Base-by-base conservation (phyloP, 2,797 vertebrate species). In the Chromobotia macracanthus region DNA sequence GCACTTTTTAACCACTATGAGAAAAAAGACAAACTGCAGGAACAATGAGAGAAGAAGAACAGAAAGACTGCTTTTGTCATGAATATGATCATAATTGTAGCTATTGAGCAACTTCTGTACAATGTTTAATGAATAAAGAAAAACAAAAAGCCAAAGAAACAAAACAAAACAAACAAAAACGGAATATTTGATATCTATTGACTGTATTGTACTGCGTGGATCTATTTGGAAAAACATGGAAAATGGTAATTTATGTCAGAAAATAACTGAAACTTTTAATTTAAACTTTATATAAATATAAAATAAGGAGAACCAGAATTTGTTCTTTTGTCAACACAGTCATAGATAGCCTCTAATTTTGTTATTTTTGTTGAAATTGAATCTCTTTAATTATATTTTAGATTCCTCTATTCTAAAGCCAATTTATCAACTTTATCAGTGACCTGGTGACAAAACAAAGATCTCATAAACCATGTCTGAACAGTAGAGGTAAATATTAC, bases 91-190 rank as follows among this genome's bases (percentile, higher is more conserved):
- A 87, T 86, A 89, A 84, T 87, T 84, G 65, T 85, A 91, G 88
- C 90, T 84, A 84, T 85, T 90, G 86, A 88, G 87, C 89, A 89
- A 87, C 82, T 87, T 80, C 79, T 91, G 89, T 92, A 87, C 77
- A 86, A 91, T 86, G 55, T 90, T 72, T 83, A 79, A 92, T 89
- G 85, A 94, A 93, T 93, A 93, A 93, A 94, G 88, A 90, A 82
- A 90, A 91, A 85, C 86, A 90, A 90, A 84, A 73, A 72, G 60
- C 55, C 74, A 80, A 67, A 55, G 21, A 58, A 56, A 71, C 60
- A 76, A 51, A 64, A 38, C 35, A 38, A 35, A 8, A 41, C 31
- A 41, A 41, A 8, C 38, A 44, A 80, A 68, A 28, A 66, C 21
- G 11, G 31, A 77, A 68, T 41, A 79, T 44, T 38, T 70, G 68